A percentile compares a stretch with the other conserved stretches of the same genome.
Evolutionary conservation across 2,797 vertebrate genomes (phyloP).

Genomic region (Pyrocephalus nanus): DNA sequence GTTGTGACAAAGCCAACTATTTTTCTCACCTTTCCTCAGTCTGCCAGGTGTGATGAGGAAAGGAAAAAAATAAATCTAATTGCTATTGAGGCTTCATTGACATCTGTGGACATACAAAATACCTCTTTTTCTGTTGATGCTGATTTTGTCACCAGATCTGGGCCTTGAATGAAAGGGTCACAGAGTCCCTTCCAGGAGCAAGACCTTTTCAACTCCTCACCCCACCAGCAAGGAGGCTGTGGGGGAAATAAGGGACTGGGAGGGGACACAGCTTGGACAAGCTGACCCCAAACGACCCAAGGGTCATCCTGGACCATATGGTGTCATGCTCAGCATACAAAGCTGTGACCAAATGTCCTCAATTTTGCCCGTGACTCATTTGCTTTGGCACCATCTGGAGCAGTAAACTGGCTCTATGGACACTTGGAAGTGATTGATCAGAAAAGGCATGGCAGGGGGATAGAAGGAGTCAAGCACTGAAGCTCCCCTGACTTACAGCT

Average conservation of each 20-base stretch:
- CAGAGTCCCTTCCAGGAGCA: background rate
- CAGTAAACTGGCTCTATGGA: background rate
- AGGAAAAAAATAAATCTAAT: background rate
- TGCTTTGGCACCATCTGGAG: background rate
- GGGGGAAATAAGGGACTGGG: fast-evolving
- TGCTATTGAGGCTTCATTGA: background rate
- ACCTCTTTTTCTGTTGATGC: background rate
- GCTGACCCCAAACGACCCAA: background rate
- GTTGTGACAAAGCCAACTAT: background rate
- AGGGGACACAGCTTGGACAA: background rate
- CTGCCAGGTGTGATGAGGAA: background rate
- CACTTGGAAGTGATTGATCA: background rate
- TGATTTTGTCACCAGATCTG: background rate
- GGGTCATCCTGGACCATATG: background rate
- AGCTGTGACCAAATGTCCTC: background rate
- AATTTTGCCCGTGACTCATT: background rate
- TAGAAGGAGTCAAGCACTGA: background rate
- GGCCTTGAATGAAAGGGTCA: background rate
- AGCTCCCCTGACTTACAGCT: background rate
- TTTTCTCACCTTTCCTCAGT: background rate
- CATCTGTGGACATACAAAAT: background rate
- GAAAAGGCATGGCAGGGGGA: background rate
- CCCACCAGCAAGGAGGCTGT: fast-evolving
- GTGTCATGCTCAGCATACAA: fast-evolving
- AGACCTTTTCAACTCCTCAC: background rate